Evolutionary conservation across 2,888 invertebrate species (phyloP), one percentile per base, ranked within the genome.

Genomic region (Drosophila pegasa): DNA sequence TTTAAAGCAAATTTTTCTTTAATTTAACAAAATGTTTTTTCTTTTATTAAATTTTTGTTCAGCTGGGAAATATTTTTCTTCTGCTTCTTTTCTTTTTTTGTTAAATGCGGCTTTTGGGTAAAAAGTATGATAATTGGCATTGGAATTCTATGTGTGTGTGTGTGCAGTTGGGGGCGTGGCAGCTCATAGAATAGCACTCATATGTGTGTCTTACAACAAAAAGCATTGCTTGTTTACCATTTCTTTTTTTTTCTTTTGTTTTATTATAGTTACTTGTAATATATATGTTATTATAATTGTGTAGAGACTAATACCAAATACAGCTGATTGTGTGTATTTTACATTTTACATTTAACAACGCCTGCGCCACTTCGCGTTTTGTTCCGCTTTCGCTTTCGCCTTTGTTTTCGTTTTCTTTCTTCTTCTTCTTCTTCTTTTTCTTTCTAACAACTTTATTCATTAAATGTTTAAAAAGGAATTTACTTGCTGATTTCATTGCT

Each of bases 271-370:
- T 27, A 14, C 22, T 43, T 41, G n/a, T 57, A 18, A 18, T 40
- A 29, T 27, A 27, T 29, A 10, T 33, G 1, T 37, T 52, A 10
- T 18, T 27, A 37, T 27, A 54, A n/a, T 62, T 31, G 16, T 65
- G 27, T 41, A 35, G 33, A 67, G 38, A 67, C 48, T 56, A 50
- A 67, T 66, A 57, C 68, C 68, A 68, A 66, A 59, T 47, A 69
- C 71, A 75, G 55, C 61, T 52, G 27, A 45, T n/a, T 41, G 51
- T 56, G 75, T 56, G 75, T 71, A 68, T 60, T 55, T 60, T 74
- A 25, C 33, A 50, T 56, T 20, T 45, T 68, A 25, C 38, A 50
- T 47, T 20, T 45, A 54, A 50, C 69, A 60, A 48, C 29, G 38
- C 38, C 50, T 22, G 43, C 18, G 20, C 18, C 33, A n/a, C 41